phyloP scores from a whole-genome alignment of 1,140 invertebrate genomes.

The Pachypsylla venusta region DNA sequence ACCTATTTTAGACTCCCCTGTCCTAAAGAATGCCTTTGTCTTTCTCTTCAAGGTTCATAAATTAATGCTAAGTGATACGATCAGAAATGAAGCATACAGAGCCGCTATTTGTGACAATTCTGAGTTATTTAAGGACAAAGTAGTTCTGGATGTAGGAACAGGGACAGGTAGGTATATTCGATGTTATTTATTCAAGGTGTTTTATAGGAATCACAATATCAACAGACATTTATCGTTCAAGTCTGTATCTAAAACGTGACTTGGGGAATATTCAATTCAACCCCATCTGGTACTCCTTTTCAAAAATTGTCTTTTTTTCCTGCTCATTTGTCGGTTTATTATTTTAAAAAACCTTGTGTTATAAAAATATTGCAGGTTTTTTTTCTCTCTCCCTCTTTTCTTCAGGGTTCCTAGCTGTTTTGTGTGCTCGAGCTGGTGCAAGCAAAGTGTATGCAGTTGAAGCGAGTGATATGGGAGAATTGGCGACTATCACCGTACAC shows the following conservation, averaged over 20 bases:
- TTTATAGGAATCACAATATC: too few species aligned
- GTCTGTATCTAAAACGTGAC: too few species aligned
- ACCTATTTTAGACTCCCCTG: not conserved
- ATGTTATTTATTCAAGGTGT: too few species aligned
- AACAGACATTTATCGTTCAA: too few species aligned
- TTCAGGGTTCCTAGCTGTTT: conserved; percentile 83
- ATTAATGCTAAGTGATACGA: conserved; percentile 65
- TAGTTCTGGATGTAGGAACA: conserved; percentile 84
- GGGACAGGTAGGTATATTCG: conserved; percentile 41
- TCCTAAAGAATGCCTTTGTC: not conserved
- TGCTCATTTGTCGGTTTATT: not conserved
- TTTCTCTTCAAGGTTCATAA: conserved; percentile 44
- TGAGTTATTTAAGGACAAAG: conserved; percentile 51
- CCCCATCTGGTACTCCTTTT: too few species aligned
- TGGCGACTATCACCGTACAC: conserved; percentile 63
- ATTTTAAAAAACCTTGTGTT: conserved; percentile 9
- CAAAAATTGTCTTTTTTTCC: too few species aligned
- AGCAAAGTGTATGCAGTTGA: conserved; percentile 82
- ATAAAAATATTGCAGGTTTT: not conserved
- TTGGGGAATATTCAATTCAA: too few species aligned
- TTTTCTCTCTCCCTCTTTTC: too few species aligned
- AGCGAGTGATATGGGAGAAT: conserved; percentile 69
- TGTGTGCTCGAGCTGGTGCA: conserved; percentile 86
- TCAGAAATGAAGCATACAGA: conserved; percentile 82
- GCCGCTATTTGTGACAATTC: conserved; percentile 78